Conservation (phyloP, 2,888 invertebrate genomes). For the Stomorhina lunata region DNA sequence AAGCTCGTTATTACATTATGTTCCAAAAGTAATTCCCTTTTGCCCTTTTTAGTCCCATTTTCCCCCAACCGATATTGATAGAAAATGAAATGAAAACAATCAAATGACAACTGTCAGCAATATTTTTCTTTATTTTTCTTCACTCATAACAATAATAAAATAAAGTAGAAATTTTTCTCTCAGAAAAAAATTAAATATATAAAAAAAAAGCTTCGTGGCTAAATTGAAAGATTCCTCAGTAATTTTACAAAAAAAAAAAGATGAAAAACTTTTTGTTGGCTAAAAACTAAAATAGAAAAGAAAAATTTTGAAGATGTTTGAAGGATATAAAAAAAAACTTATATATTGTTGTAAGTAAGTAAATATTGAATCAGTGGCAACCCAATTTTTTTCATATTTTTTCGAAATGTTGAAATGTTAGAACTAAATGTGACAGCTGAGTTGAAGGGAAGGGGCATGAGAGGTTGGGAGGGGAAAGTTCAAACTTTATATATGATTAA, state of each 20-base stretch:
- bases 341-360: constrained; percentile 25
- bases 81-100: constrained; percentile 68
- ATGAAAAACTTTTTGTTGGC: constrained; percentile 33
- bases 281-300: neutral
- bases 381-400: constrained; percentile 22
- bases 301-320: constrained; percentile 5
- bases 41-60: constrained; percentile 18
- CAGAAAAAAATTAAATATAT: neutral
- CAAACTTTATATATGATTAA: constrained; percentile 49
- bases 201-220: constrained; percentile 16
- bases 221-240: constrained; percentile 28
- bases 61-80: constrained; percentile 62
- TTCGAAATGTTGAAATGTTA: neutral
- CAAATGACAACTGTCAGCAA: constrained; percentile 66
- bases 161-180: neutral
- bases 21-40: neutral
- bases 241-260: neutral
- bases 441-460: neutral
- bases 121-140: constrained; percentile 35
- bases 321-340: neutral
- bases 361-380: constrained; percentile 63
- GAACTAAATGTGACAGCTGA: neutral
- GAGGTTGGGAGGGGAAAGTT: neutral
- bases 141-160: constrained; percentile 15
- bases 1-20: constrained; percentile 44